Evolutionary conservation across 2,888 invertebrate genomes (phyloP).

Genomic region (Drosophila testacea): DNA sequence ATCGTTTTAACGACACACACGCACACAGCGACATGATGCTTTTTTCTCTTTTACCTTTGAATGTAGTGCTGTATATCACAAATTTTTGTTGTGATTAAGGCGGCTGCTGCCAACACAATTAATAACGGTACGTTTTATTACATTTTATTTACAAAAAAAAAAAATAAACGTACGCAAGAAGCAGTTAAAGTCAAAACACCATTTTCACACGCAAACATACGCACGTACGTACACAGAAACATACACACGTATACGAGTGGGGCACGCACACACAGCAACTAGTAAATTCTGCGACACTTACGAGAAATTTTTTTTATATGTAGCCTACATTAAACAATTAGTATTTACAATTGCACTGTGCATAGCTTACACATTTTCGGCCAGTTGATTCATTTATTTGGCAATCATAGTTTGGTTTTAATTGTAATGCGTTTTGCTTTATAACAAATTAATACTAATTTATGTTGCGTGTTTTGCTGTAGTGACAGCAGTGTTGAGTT

Average conservation of each 20-base stretch:
- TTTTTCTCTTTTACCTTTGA: slow-evolving; percentile 41
- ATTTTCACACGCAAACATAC: slow-evolving; percentile 24
- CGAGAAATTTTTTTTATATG: slow-evolving; percentile 62
- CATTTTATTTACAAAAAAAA: slow-evolving; percentile 48
- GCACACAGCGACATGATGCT: slow-evolving; percentile 60
- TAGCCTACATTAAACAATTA: slow-evolving; percentile 52
- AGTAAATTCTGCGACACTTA: slow-evolving; percentile 79
- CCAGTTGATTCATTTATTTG: slow-evolving; percentile 47
- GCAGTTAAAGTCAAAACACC: slow-evolving; percentile 74
- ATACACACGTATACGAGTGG: slow-evolving; percentile 51
- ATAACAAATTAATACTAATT: slow-evolving; percentile 54
- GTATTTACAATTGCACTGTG: slow-evolving; percentile 55
- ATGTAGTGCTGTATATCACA: slow-evolving; percentile 44
- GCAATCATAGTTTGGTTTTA: slow-evolving; percentile 36
- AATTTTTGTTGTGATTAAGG: slow-evolving; percentile 32
- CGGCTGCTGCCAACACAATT: slow-evolving; percentile 43
- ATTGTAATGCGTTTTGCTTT: slow-evolving; percentile 42
- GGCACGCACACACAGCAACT: slow-evolving; percentile 76
- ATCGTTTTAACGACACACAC: slow-evolving; percentile 28
- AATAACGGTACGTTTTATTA: slow-evolving; percentile 49
- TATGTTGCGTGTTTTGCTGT: slow-evolving; percentile 66
- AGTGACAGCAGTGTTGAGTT: slow-evolving; percentile 23
- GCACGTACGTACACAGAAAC: slow-evolving; percentile 32
- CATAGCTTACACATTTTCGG: slow-evolving; percentile 27
- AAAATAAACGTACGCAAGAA: slow-evolving; percentile 60